phyloP scores from a whole-genome alignment of 2,888 invertebrate genomes.

The Drosophila mulleri region DNA sequence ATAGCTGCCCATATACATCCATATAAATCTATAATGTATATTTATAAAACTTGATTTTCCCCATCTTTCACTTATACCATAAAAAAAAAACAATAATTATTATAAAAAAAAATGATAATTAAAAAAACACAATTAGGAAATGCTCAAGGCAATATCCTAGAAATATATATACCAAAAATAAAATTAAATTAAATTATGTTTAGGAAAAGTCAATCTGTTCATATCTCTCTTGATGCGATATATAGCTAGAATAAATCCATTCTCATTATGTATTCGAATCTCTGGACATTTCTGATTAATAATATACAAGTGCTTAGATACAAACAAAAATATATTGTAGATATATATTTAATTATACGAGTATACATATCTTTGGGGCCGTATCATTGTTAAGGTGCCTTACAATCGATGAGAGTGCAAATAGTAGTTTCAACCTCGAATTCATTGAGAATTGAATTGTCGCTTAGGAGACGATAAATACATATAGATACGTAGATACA shows the following conservation, averaged over 20 bases:
- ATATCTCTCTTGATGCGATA: not conserved
- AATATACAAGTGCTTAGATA: not conserved
- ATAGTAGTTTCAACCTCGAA: not conserved
- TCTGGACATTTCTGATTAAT: not conserved
- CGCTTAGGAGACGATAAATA: conserved; percentile 7
- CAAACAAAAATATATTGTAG: not conserved
- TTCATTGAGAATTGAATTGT: conserved; percentile 11
- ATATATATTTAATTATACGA: not conserved
- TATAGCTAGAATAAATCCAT: not conserved
- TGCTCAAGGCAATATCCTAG: not conserved
- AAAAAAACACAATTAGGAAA: not conserved
- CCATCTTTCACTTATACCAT: not conserved
- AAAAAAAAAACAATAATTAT: not conserved
- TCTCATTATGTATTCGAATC: not conserved
- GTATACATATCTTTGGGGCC: not conserved
- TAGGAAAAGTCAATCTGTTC: not conserved
- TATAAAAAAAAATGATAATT: not conserved
- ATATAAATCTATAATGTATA: not conserved
- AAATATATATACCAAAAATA: not conserved
- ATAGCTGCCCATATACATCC: too few species aligned
- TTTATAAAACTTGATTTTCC: not conserved
- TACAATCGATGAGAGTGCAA: conserved; percentile 19
- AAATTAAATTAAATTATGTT: not conserved
- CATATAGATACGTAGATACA: not conserved
- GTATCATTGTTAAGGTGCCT: not conserved